phyloP scores from a whole-genome alignment of 1,140 invertebrate genomes.

The Mercenaria mercenaria region DNA sequence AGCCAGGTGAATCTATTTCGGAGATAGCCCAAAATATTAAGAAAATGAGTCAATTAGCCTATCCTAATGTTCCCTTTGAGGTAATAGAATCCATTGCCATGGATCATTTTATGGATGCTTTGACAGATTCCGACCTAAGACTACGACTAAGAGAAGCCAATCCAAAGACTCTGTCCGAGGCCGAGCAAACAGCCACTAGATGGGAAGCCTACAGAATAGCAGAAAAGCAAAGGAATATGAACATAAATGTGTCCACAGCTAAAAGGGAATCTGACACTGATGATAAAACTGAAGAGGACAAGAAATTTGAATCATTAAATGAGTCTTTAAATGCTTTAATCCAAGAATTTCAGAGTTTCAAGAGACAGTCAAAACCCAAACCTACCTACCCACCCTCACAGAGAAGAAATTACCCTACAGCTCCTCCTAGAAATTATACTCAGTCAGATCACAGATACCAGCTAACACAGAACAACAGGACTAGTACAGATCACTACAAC shows the following conservation, averaged over 20 bases:
- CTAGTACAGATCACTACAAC: too few relatives aligned
- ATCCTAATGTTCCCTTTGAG: background rate
- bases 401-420: too few relatives aligned
- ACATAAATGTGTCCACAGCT: background rate
- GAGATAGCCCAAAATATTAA: constrained; percentile 6
- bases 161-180: background rate
- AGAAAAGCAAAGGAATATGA: background rate
- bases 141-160: background rate
- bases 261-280: background rate
- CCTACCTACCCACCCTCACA: too few relatives aligned
- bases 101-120: background rate
- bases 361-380: background rate
- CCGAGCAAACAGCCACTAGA: background rate
- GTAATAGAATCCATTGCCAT: background rate
- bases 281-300: background rate
- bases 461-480: too few relatives aligned
- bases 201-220: background rate
- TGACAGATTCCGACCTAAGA: background rate
- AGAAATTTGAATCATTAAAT: background rate
- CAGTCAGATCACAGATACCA: too few relatives aligned
- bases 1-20: background rate
- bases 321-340: background rate
- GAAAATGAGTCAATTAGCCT: constrained; percentile 15
- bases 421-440: too few relatives aligned
- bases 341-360: too few relatives aligned